Conservation (phyloP, 2,797 vertebrate species). For the Micrastur ruficollis region DNA sequence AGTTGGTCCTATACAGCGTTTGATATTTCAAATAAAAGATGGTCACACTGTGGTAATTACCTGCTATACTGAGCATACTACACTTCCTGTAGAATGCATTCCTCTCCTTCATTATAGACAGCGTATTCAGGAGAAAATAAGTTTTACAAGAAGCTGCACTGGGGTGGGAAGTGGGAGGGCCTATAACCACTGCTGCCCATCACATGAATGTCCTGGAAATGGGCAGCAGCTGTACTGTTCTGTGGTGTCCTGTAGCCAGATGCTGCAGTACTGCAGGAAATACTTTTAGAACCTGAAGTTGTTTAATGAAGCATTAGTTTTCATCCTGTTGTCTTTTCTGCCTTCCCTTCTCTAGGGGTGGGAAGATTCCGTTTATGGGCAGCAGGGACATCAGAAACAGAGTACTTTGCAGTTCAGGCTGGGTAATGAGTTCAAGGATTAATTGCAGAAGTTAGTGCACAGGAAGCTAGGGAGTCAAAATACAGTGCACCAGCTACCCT, state of each 20-base stretch:
- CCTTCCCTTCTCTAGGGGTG: not conserved
- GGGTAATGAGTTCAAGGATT: not conserved
- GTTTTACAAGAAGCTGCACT: not conserved
- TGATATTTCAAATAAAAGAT: not conserved
- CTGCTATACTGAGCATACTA: not conserved
- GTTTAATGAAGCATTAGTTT: not conserved
- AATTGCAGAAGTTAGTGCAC: not conserved
- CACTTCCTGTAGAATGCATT: not conserved
- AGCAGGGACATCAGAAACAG: not conserved
- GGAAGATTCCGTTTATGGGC: not conserved
- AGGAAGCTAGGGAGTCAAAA: not conserved
- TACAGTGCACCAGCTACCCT: not conserved
- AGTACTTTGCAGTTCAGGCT: not conserved
- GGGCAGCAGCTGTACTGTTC: not conserved
- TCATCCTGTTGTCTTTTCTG: not conserved
- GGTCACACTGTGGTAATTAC: not conserved
- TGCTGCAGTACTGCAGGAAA: not conserved
- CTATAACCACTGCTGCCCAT: not conserved
- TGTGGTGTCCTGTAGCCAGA: not conserved
- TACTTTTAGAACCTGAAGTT: not conserved
- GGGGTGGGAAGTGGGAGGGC: no score
- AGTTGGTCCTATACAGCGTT: not conserved
- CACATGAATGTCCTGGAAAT: not conserved
- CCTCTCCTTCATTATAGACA: not conserved
- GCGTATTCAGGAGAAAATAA: not conserved